Evolutionary conservation across 2,113 vertebrate genomes (phyloP).

Genomic region (Syngnathus scovelli): DNA sequence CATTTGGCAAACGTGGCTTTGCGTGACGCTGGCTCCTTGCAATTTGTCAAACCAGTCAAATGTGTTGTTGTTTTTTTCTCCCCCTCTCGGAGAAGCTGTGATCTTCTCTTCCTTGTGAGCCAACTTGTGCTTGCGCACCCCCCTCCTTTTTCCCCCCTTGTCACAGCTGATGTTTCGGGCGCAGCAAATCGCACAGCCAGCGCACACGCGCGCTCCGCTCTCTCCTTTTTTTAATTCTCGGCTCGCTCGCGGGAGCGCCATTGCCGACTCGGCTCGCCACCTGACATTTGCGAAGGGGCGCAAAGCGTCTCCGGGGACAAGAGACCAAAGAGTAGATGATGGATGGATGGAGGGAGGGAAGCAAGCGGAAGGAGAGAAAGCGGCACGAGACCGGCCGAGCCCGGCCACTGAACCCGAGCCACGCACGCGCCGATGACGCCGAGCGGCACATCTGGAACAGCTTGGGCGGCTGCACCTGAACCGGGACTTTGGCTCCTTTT

Average conservation of each 20-base stretch:
- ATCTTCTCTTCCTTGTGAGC: conserved; percentile 23
- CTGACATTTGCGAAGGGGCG: conserved; percentile 29
- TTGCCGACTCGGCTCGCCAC: conserved; percentile 34
- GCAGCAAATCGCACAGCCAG: conserved; percentile 37
- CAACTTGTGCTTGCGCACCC: conserved; percentile 27
- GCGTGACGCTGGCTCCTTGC: conserved; percentile 15
- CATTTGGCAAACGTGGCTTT: conserved; percentile 23
- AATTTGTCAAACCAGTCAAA: conserved; percentile 14
- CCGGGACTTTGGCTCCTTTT: conserved; percentile 42
- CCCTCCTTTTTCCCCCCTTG: background rate
- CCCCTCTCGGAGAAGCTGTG: conserved; percentile 16
- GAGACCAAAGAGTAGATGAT: conserved; percentile 23
- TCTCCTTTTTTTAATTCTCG: conserved; percentile 55
- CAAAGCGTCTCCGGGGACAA: conserved; percentile 31
- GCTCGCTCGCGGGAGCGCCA: conserved; percentile 33
- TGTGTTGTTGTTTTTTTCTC: conserved; percentile 1
- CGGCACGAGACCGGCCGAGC: conserved; percentile 14
- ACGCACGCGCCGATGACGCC: conserved; percentile 51
- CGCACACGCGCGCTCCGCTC: conserved; percentile 10
- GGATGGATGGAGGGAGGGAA: conserved; percentile 15
- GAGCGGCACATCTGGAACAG: conserved; percentile 65
- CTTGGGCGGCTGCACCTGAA: conserved; percentile 68
- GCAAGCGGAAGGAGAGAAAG: conserved; percentile 20
- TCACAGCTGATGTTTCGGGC: conserved; percentile 40
- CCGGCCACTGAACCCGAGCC: conserved; percentile 30